Conservation (phyloP, 2,113 vertebrate species). For the Irena cyanogastra region DNA sequence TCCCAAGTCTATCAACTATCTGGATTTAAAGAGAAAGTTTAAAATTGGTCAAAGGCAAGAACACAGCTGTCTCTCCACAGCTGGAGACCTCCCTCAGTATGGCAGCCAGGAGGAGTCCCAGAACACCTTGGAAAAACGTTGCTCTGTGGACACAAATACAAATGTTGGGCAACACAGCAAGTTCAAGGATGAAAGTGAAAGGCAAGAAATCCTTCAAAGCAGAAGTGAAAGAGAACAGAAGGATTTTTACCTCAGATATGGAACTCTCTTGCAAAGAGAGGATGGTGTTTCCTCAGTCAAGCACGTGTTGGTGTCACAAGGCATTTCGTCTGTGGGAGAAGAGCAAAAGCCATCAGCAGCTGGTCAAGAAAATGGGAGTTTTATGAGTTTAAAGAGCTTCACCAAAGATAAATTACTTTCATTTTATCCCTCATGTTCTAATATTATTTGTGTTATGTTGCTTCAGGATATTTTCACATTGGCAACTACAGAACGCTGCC, state of each 20-base stretch:
- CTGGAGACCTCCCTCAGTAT: background rate
- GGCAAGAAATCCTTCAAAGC: background rate
- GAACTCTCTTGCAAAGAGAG: background rate
- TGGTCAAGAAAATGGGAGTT: background rate
- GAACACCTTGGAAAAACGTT: background rate
- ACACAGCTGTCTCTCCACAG: background rate
- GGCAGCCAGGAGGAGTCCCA: background rate
- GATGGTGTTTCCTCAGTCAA: conserved; percentile 19
- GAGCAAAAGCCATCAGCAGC: background rate
- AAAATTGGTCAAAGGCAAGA: background rate
- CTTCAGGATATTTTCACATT: background rate
- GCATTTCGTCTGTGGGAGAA: conserved; percentile 38
- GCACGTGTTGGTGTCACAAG: conserved; percentile 41
- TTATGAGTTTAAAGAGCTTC: background rate
- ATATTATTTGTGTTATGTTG: background rate
- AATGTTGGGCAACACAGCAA: background rate
- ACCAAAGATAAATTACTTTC: background rate
- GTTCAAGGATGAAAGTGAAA: background rate
- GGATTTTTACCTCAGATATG: conserved; percentile 29
- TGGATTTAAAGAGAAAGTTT: background rate
- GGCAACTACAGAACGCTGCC: background rate
- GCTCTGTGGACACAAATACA: background rate
- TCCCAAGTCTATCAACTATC: background rate
- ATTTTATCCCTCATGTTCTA: background rate
- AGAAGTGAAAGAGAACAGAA: background rate